Percentiles rank a stretch among this genome's conserved stretches.
These are phyloP conservation scores for Myanophis thanlyinensis DNA, from an alignment of 2,113 vertebrate genomes.

Conservation along the genomic window DNA sequence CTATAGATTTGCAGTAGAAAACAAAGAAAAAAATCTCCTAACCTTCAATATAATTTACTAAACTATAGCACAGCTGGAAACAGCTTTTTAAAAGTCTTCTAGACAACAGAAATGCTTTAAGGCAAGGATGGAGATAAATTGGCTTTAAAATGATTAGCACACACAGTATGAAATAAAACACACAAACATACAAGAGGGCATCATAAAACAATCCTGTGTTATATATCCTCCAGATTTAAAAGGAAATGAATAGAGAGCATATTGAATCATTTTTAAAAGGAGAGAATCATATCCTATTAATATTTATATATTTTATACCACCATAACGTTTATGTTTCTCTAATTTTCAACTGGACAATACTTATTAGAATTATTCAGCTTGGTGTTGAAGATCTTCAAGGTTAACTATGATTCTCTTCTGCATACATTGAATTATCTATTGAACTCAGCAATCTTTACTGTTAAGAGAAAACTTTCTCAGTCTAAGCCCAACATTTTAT, in stretches of 20 bases:
- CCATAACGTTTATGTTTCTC: conserved; percentile 25
- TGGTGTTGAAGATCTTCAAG: not conserved
- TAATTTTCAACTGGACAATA: conserved; percentile 2
- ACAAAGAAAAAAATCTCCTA: conserved; percentile 34
- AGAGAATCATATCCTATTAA: conserved; percentile 45
- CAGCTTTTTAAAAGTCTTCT: conserved; percentile 60
- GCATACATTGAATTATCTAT: not conserved
- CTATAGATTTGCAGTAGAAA: conserved; percentile 52
- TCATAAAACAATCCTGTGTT: conserved; percentile 57
- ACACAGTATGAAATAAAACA: conserved; percentile 69
- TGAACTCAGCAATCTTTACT: not conserved
- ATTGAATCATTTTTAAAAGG: conserved; percentile 34
- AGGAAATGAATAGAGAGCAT: conserved; percentile 53
- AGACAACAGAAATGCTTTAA: conserved; percentile 61
- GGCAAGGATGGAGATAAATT: conserved; percentile 51
- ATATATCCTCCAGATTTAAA: conserved; percentile 61
- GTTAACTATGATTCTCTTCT: not conserved
- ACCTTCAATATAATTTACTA: conserved; percentile 63
- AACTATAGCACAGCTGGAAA: conserved; percentile 68
- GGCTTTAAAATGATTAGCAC: conserved; percentile 64
- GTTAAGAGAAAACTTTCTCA: not conserved
- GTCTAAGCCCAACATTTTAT: not conserved
- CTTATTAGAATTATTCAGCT: not conserved
- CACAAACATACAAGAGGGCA: conserved; percentile 58
- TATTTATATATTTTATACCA: not conserved